Base-by-base conservation (phyloP, 1,140 invertebrate species). In the Telenomus remus region DNA sequence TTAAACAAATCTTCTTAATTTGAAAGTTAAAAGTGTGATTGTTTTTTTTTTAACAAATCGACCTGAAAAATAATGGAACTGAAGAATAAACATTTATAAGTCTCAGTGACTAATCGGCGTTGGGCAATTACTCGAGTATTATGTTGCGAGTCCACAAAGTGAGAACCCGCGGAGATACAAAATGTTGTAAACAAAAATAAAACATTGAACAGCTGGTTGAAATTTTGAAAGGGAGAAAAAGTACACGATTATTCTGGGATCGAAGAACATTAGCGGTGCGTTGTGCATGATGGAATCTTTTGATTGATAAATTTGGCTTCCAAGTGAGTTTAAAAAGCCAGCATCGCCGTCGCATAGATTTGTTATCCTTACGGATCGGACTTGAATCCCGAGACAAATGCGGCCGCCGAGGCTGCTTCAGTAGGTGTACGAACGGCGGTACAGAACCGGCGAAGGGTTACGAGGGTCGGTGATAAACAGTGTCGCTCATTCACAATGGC, bases 401-500 rank as follows among this genome's bases (percentile, higher is more conserved):
- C 80, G 80, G 77, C 79, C 81, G 76, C 80, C 80, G 78, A 73
- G 68, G 55, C 47, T 70, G 63, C 78, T 48, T 66, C 69, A 59
- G 71, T 71, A 70, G 80, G 61, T 50, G 68, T 59, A 70, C 57
- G 13, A 55, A 63, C 74, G 15, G 50, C 68, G 60, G 60, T 53
- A 64, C 44, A 42, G 46, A 75, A 35, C 47, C 64, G 71, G 50
- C 79, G 56, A 76, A 81, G 68, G 69, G 74, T 75, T 81, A 86
- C 79, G 86, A 85, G 86, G 85, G 83, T 83, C 86, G 83, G 85
- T 88, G 86, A 88, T 88, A 87, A 88, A 88, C 87, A 88, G 86
- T 88, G 86, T 86, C 86, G 86, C 85, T 87, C 86, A 85, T 86
- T 87, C 86, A 87, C 86, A 87, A 88, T 87, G 83, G 85, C 82